phyloP scores from a whole-genome alignment of 2,113 vertebrate genomes.

The Aspiorhynchus laticeps region DNA sequence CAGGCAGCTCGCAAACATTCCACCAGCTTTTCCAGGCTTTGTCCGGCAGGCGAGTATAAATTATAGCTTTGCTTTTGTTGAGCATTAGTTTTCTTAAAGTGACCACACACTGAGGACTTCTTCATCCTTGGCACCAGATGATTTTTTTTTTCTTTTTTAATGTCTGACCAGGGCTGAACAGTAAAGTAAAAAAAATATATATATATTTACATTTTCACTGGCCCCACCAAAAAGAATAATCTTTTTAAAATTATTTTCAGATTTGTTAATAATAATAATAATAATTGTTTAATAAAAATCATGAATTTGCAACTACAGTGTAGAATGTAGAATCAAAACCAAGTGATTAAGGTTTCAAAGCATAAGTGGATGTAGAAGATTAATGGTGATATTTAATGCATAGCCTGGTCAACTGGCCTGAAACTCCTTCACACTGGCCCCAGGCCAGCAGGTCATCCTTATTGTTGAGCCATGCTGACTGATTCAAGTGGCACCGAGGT shows the following conservation, averaged over 20 bases:
- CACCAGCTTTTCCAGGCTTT: slow-evolving; percentile 62
- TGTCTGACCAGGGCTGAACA: neutral
- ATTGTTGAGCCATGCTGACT: slow-evolving; percentile 4
- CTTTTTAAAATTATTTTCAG: no score
- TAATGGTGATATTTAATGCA: neutral
- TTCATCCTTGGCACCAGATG: neutral
- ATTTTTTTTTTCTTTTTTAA: neutral
- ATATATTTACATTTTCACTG: no score
- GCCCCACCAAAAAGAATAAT: no score
- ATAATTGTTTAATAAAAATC: no score
- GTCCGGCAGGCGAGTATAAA: slow-evolving; percentile 63
- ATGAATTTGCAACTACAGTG: no score
- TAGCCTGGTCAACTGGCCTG: neutral
- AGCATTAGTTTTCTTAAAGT: slow-evolving; percentile 57
- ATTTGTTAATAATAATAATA: no score
- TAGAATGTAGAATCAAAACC: no score
- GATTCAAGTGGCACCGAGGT: slow-evolving; percentile 25
- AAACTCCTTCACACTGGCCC: neutral
- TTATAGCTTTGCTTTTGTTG: slow-evolving; percentile 64
- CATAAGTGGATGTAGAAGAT: neutral
- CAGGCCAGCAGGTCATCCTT: neutral
- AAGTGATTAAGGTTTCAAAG: neutral
- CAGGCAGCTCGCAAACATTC: slow-evolving; percentile 68
- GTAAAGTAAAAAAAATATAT: no score
- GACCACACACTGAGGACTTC: slow-evolving; percentile 48